A percentile compares a stretch with the other conserved stretches of the same genome.
Evolutionary conservation across 1,140 invertebrate species (phyloP).

Genomic region (Neotoxoptera formosana): DNA sequence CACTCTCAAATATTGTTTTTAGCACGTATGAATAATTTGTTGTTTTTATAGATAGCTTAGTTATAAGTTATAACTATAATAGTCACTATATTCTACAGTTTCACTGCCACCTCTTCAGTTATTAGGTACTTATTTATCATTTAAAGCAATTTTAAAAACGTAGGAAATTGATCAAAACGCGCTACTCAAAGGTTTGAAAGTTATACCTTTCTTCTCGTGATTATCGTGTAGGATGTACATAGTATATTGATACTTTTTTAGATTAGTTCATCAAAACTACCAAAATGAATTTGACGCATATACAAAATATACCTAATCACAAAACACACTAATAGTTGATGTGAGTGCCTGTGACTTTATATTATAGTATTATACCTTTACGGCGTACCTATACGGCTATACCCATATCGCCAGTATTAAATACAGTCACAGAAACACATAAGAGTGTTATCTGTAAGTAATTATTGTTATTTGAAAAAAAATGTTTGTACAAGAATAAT

Average conservation of each 20-base stretch:
- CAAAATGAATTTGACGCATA: background rate
- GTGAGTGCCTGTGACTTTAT: background rate
- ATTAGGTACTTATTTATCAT: background rate
- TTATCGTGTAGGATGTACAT: background rate
- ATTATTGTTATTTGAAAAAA: background rate
- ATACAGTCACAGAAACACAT: background rate
- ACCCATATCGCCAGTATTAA: background rate
- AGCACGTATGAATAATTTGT: background rate
- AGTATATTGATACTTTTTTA: background rate
- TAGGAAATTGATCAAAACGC: background rate
- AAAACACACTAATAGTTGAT: background rate
- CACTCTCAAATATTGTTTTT: background rate
- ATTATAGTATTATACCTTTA: background rate
- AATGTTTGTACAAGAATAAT: background rate
- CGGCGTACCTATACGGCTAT: background rate
- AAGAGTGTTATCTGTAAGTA: background rate
- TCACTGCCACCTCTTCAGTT: background rate
- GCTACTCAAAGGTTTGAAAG: background rate
- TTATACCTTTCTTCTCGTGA: background rate
- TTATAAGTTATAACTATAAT: background rate
- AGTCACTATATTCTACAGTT: background rate
- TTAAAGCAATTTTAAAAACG: background rate
- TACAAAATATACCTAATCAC: background rate
- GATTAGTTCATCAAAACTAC: background rate
- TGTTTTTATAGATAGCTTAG: background rate